Conservation (phyloP, 2,888 invertebrate genomes). For the Agelastica alni region DNA sequence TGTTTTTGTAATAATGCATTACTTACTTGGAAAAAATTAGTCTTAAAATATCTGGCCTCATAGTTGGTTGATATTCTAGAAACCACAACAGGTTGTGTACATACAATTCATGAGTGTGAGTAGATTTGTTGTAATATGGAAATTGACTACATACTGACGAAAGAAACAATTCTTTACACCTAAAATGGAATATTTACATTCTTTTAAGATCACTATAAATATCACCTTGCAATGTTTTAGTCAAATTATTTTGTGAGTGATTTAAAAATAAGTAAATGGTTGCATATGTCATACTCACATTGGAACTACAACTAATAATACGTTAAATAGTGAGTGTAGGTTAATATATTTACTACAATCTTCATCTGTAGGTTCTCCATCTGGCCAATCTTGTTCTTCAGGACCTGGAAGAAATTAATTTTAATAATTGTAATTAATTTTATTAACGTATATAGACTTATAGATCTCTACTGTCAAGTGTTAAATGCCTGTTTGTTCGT, state of each 20-base stretch:
- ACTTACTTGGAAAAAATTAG: constrained; percentile 77
- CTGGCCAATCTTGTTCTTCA: constrained; percentile 63
- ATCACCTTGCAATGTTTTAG: no score
- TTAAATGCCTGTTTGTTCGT: no score
- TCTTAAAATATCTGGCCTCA: constrained; percentile 71
- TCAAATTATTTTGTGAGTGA: no score
- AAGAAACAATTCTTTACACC: constrained; percentile 73
- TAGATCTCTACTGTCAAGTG: no score
- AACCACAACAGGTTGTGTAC: constrained; percentile 78
- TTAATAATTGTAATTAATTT: no score
- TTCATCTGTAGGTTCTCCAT: constrained; percentile 62
- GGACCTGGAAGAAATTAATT: constrained; percentile 45
- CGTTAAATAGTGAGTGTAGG: constrained; percentile 61
- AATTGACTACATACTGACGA: constrained; percentile 68
- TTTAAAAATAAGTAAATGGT: no score
- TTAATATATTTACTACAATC: constrained; percentile 64
- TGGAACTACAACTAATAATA: constrained; percentile 61
- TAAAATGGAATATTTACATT: constrained; percentile 50
- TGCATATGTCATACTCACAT: no score
- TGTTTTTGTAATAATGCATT: constrained; percentile 30
- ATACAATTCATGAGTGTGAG: constrained; percentile 74
- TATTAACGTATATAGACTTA: no score
- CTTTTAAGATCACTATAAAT: no score
- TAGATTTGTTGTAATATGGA: constrained; percentile 75
- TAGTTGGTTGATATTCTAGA: constrained; percentile 72